Base-by-base conservation (phyloP, 23 tunicate species). In the Halocynthia aurantium region DNA sequence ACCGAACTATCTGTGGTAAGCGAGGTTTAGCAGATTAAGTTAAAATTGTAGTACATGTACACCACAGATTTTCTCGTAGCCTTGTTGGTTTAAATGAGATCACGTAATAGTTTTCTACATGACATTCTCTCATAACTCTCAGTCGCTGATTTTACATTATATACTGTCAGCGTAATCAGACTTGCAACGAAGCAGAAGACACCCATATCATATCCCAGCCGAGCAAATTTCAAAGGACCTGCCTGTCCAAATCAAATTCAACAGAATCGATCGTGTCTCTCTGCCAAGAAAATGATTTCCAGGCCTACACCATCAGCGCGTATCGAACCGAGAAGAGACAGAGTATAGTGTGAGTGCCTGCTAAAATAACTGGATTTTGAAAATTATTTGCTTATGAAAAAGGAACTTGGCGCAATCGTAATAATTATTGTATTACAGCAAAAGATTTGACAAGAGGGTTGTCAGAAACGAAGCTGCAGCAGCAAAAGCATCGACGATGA, bases 131-230 rank as follows among this genome's bases (percentile, higher is more conserved):
- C 44, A 31, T 31, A 1, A 31, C 44, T 31, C 44, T 13, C 63
- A 2, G 63, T 58, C 17, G 63, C 17, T 58, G 4, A 13, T 13
- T 68, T 11, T 19, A 11, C 72, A 13, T 18, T 0, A 12, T 62
- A 69, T 22, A n/a, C 15, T 70, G 21, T 6, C 88, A 90, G 96
- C 77, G 90, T 40, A 91, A 85, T 44, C 84, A 81, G 71, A 91
- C 97, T 10, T 91, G 87, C 77, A 81, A 91, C 64, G 97, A 91
- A 57, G 97, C 97, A 0, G 97, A 91, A 65, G 90, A 85, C 69
- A 85, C 83, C 51, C 87, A 81, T 57, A 50, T 60, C 21, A 65
- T 91, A 17, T 61, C 62, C 8, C 84, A 84, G 15, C 88, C 85
- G 52, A 85, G 97, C 76, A 81, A 88, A 6, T 58, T 72, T 6